Conservation (phyloP, 2,888 invertebrate genomes). For the Nudaria mundana region DNA sequence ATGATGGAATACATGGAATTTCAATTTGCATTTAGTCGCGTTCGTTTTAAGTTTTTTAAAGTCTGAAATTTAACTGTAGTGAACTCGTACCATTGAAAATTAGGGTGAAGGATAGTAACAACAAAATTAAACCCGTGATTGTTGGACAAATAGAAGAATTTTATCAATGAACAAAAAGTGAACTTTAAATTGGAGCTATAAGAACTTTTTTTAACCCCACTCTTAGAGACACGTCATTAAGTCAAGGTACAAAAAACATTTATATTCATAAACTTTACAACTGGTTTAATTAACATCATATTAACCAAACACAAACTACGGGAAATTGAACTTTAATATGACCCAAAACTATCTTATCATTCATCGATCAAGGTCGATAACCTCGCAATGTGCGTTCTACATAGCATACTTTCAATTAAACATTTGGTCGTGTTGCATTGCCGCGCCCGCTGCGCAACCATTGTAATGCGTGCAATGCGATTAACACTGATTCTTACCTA, state of each 20-base stretch:
- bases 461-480: constrained; percentile 43
- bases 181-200: no score
- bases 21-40: no score
- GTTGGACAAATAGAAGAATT: no score
- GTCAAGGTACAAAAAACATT: not conserved
- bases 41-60: no score
- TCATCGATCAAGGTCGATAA: constrained; percentile 39
- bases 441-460: constrained; percentile 41
- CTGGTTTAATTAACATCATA: not conserved
- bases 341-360: constrained; percentile 33
- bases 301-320: not conserved
- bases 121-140: no score
- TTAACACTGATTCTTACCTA: constrained; percentile 50
- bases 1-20: no score
- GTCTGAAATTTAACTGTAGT: no score
- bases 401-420: constrained; percentile 61
- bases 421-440: constrained; percentile 59
- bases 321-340: constrained; percentile 2
- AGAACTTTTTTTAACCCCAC: no score
- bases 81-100: no score
- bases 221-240: not conserved
- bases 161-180: no score
- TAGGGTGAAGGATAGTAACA: no score
- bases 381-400: constrained; percentile 47
- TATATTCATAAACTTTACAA: not conserved